Evolutionary conservation across 2,113 vertebrate species (phyloP), one percentile per base, ranked within the genome.

Genomic region (Nothobranchius kuhntae): DNA sequence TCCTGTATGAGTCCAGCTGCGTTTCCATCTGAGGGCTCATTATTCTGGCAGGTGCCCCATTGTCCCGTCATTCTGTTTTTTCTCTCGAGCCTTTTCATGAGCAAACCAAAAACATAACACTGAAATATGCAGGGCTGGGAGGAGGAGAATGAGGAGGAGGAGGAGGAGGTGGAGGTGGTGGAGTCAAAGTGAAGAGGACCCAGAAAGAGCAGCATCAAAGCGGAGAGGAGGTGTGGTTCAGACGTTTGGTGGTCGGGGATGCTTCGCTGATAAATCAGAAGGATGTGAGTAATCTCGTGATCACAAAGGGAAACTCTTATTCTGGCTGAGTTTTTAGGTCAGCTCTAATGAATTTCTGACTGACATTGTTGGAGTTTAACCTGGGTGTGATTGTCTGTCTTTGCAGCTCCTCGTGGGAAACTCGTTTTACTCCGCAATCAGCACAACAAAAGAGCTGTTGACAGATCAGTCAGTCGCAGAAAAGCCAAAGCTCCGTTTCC

Each of bases 21-120:
- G 50, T 75, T 82, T 77, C 81, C 68, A 78, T 89, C 89, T 91
- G 81, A 87, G 84, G 79, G 85, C 78, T 88, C 85, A 86, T 91
- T 91, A 84, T 91, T 86, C 86, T 68, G 80, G 89, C 91, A 92
- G 91, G 87, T 91, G 89, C 90, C 80, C 88, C 75, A 89, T 92
- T 92, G 91, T 93, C 63, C 78, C 46, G 36, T 63, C 80, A 80
- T 30, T 30, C 30, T 30, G 30, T 80, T 80, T 78, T 81, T 81
- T 80, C 79, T 78, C 80, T 81, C 65, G 65, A 85, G 83, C 56
- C 85, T 89, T 91, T 91, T 89, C 85, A 90, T 72, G 82, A 83
- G 79, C 81, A 83, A 75, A 89, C 83, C 73, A 67, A 81, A 90
- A 87, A 89, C 85, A 91, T 81, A 84, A 82, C 81, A 87, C 47